Evolutionary conservation across 2,888 invertebrate genomes (phyloP), one percentile per base, ranked within the genome.

Genomic region (Scrobipalpa atriplicella): DNA sequence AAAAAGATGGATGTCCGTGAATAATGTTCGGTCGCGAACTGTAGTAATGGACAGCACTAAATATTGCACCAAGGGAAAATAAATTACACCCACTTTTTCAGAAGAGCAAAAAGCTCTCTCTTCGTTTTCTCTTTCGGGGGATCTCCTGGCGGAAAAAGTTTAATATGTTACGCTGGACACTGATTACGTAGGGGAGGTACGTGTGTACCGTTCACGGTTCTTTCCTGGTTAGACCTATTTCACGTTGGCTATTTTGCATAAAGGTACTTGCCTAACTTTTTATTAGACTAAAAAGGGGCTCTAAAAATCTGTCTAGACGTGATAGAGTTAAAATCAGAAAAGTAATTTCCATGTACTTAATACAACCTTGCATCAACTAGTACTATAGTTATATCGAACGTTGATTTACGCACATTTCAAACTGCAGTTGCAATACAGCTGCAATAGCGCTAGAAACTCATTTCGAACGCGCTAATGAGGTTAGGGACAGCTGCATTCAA

Each of bases 21-120:
- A 89, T 90, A 90, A 92, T 90, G 90, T 86, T 85, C 88, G 91
- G 91, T 90, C 92, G 92, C 90, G 90, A 90, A 90, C 91, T 90
- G 84, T 86, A 86, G 91, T 92, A 92, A 92, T 91, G 92, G 92
- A 90, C 92, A 91, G 89, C 91, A 90, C 91, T 91, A 92, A 92
- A 92, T 92, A 92, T 92, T 90, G 89, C 88, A 90, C 86, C 85
- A 80, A 88, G 89, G 88, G 90, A 88, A 90, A 90, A 92, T 91
- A 91, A 92, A 92, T 92, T 90, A 90, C 89, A 76, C 78, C 85
- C 85, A 83, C 87, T 90, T 91, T 91, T 91, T 91, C 91, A 90
- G 85, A 78, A 74, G 81, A 84, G 86, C 89, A 90, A 91, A 91
- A 90, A 91, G 85, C 79, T 80, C 80, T 80, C 80, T 85, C 85